phyloP scores from a whole-genome alignment of 2,888 invertebrate genomes.

The Acanthosepion lycidas region DNA sequence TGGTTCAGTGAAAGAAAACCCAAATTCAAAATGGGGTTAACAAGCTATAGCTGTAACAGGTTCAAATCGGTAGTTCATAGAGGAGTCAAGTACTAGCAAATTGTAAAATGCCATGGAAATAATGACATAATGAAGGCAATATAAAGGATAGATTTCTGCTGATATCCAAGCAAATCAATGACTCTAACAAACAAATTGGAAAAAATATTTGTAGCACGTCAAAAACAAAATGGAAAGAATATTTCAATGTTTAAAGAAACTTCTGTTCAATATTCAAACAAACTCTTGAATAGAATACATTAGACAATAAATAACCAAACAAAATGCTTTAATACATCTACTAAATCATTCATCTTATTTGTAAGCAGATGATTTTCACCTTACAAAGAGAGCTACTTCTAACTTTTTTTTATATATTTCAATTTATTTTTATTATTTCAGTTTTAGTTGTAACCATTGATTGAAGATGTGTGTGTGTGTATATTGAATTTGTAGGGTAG shows the following conservation, averaged over 20 bases:
- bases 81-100: neutral
- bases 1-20: no score
- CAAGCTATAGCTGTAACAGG: no score
- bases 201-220: neutral
- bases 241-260: neutral
- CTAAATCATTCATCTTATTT: slow-evolving; percentile 20
- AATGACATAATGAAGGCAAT: neutral
- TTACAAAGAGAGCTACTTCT: neutral
- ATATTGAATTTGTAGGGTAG: neutral
- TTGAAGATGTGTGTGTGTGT: neutral
- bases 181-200: neutral
- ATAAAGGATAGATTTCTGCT: neutral
- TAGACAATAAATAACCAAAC: neutral
- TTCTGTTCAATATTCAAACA: neutral
- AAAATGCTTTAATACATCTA: neutral
- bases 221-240: neutral
- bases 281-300: neutral
- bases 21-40: no score
- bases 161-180: neutral
- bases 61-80: no score
- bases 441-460: slow-evolving; percentile 11
- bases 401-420: neutral
- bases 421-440: neutral
- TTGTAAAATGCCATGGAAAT: neutral
- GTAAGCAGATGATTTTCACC: slow-evolving; percentile 6